Evolutionary conservation across 2,888 invertebrate species (phyloP), one percentile per base, ranked within the genome.

Genomic region (Plutella xylostella): DNA sequence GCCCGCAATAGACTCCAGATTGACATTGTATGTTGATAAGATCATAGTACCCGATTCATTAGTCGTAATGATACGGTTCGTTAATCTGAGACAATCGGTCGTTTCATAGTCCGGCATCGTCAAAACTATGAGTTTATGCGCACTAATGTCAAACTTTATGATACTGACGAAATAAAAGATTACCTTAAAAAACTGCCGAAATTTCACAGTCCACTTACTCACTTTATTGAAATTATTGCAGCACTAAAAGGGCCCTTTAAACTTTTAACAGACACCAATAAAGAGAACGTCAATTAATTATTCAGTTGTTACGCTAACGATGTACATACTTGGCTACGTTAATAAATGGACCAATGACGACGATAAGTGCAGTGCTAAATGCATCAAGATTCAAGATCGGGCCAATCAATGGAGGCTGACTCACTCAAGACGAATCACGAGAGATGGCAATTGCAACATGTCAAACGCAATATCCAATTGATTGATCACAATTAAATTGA

Each of bases 61-160:
- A 77, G 68, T 55, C 64, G 72, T 76, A 79, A 75, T 79, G 72
- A 75, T 67, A 79, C 68, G 82, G 72, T 75, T 78, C 80, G 76
- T 79, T 80, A 74, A 78, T 76, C 67, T 68, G 68, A 69, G 66
- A 82, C 82, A 83, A 82, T 80, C 63, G 77, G 54, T 69, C 53
- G 68, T 73, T 72, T 58, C 54, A 55, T 22, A 25, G 18, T 7
- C 28, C 22, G 20, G 14, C 9, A 55, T 63, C 58, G 63, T 63
- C 65, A 63, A 67, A 63, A 61, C 65, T 65, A 65, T 67, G 60
- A 20, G 28, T 35, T 35, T 35, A 44, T 38, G 30, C 9, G 2
- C 38, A 20, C 14, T 39, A 44, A 31, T 38, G 21, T 38, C 17
- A 17, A 25, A 38, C 21, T 44, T 44, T 39, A 44, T 18, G 39